Base-by-base conservation (phyloP, 2,113 vertebrate genomes). In the Podiceps cristatus region DNA sequence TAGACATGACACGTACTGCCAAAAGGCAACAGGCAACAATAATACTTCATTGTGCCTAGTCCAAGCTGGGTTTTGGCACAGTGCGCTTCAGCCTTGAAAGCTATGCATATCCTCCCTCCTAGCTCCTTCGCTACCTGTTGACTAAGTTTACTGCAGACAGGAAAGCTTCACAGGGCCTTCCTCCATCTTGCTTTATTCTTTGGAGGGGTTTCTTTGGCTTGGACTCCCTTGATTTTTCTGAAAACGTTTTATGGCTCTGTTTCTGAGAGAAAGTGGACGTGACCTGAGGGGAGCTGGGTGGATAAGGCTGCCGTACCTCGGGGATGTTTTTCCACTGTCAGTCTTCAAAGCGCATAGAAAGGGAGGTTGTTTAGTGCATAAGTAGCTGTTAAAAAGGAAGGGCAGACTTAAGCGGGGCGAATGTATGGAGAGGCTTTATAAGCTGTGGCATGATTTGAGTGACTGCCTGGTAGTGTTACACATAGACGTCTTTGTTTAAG, bases 321-420 rank as follows among this genome's bases (percentile, higher is more conserved):
- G 58, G 40, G 68, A 56, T 63, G 29, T 40, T 84, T 83, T 92
- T 55, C 72, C 1, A 1, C 79, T 50, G 49, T 63, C 64, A 40
- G n/a, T 77, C 72, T 88, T 78, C 29, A 52, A 53, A 75, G 74
- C 0, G 2, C 4, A 7, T 73, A 33, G 92, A 71, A 80, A 80
- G 86, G 44, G 72, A 80, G 75, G 31, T 59, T 88, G 44, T 83
- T 94, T 67, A 77, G 50, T 33, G 0, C 50, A 11, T 93, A 88
- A 96, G 88, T 93, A 93, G 86, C 94, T 95, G 90, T 64, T 88
- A 90, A 94, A 93, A 92, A 90, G 67, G 94, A 95, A 95, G 25
- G 82, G 74, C 0, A 5, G 40, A 27, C 52, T 88, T 86, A 60
- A 50, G 74, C 1, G 2, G 81, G 45, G 74, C n/a, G 58, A 62